Base-by-base conservation (phyloP, 2,113 vertebrate species). In the Rhagologus leucostigma region DNA sequence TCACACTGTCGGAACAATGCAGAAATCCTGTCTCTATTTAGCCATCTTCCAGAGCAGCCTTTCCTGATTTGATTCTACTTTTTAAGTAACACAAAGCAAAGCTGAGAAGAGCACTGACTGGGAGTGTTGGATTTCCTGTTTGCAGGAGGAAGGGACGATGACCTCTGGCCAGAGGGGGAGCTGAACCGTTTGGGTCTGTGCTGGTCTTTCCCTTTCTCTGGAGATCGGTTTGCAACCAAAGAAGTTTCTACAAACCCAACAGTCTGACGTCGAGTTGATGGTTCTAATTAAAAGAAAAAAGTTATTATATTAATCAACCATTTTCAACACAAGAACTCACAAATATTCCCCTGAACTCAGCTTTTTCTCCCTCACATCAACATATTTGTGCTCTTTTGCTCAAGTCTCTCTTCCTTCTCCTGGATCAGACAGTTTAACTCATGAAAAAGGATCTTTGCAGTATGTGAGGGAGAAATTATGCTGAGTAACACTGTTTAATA, bases 111-210 rank as follows among this genome's bases (percentile, higher is more conserved):
- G 89, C 76, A 81, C 98, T 91, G 98, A 99, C 99, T 98, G 78
- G 99, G 99, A 56, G 98, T 98, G 14, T 41, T 97, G 70, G 96
- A 75, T 95, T 98, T 98, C 49, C 99, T 98, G 90, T 95, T 98
- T 16, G 98, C 96, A 83, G 99, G 99, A 68, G 99, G 99, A 63
- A 99, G 97, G 53, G 99, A 99, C 0, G 99, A 99, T 1, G 99
- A 99, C 55, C 99, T 98, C 95, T 99, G 98, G 20, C 98, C 97
- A 46, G 97, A 98, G 11, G 98, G 98, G 41, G 98, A 98, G 87
- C 97, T 96, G 91, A 98, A 98, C 69, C 98, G 98, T 97, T 98
- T 99, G 10, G 97, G 97, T 95, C 98, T 98, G 44, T 98, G 98
- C 6, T 98, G 98, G 39, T 96, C 92, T 55, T 42, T 98, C 14